Evolutionary conservation across 2,113 vertebrate genomes (phyloP), one percentile per base, ranked within the genome.

Genomic region (Forbesichthys papilliferus): DNA sequence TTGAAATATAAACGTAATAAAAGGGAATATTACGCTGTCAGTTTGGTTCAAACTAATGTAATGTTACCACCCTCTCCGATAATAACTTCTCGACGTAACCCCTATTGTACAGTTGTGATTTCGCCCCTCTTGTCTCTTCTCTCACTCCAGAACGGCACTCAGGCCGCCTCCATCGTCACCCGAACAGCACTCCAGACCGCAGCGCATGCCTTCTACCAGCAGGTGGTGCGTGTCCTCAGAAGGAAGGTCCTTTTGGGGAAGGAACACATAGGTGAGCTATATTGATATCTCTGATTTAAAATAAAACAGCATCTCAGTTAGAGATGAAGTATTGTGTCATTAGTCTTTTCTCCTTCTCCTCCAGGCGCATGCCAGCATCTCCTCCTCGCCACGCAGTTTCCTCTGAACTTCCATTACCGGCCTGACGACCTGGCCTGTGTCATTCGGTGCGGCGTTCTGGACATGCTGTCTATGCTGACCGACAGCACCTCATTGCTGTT

Each of bases 311-410:
- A 27, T 27, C 27, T 27, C 20, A 27, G 27, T 27, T 27, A 27
- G 27, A 27, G 27, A 20, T 20, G 2, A 27, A 27, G 27, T 27
- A 27, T 27, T 27, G 27, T 27, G 27, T 27, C 2, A 27, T 27
- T 27, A 27, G 27, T 27, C 18, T 53, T 61, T 8, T 70, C 16
- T 68, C 20, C 33, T 0, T 84, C 14, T 11, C 27, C 16, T 3
- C 57, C 78, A 94, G 93, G 92, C 16, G 90, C 90, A 8, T 91
- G 86, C 70, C 93, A 93, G 83, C 92, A 92, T 60, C 87, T 94
- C 46, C 86, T 94, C 5, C 79, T 94, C 1, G 93, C 93, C 48
- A 90, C 92, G n/a, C 89, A 94, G 78, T 94, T 93, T 81, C 89
- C 91, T 33, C 80, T 94, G 42, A 94, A 93, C 67, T 91, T 93